Conservation (phyloP, 2,113 vertebrate species). For the Ammodytes marinus region DNA sequence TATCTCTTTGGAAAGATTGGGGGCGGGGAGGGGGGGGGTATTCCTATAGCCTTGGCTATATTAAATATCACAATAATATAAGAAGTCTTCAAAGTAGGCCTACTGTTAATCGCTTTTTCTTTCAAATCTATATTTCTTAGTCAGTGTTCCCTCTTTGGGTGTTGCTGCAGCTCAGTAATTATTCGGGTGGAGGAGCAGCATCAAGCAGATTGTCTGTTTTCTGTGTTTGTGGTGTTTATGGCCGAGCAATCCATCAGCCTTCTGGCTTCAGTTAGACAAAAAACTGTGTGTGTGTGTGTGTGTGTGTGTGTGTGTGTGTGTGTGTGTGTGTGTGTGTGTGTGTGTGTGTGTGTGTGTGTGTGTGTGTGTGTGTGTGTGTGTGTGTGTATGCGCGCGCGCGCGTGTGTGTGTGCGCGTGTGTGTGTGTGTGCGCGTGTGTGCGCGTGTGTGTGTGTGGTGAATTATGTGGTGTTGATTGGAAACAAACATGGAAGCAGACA, state of each 20-base stretch:
- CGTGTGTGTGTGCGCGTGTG: conserved; percentile 14
- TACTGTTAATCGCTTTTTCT: background rate
- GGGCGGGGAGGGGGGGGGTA: background rate
- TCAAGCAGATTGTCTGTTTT: conserved; percentile 41
- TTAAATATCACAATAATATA: background rate
- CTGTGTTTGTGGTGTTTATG: conserved; percentile 51
- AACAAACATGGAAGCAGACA: conserved; percentile 33
- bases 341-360: conserved; percentile 24
- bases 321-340: conserved; percentile 20
- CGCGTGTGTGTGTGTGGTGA: conserved; percentile 24
- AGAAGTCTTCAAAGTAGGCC: background rate
- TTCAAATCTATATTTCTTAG: background rate
- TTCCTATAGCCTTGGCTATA: background rate
- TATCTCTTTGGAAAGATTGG: background rate
- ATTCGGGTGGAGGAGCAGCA: conserved; percentile 36
- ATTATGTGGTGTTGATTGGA: conserved; percentile 18
- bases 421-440: background rate
- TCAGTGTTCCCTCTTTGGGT: background rate
- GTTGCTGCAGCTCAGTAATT: conserved; percentile 34
- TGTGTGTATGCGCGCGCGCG: no score
- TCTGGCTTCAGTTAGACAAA: conserved; percentile 28
- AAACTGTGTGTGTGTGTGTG: conserved; percentile 31
- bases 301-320: conserved; percentile 26
- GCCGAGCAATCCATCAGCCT: conserved; percentile 37
- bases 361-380: background rate